phyloP scores from a whole-genome alignment of 2,888 invertebrate genomes.

The Bombylius discolor region DNA sequence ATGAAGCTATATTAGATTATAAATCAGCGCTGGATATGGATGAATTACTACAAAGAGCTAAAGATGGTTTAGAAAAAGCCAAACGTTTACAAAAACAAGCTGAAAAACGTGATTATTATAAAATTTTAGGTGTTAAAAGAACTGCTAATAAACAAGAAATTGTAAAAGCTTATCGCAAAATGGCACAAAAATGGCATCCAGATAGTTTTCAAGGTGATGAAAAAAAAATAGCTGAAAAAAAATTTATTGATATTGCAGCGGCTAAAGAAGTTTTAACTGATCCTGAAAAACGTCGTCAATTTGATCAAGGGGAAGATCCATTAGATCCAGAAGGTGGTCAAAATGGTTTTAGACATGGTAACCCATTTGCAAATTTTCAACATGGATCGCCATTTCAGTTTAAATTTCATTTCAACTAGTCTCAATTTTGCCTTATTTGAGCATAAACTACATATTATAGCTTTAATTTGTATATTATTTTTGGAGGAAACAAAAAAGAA shows the following conservation, averaged over 20 bases:
- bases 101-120: conserved; percentile 92
- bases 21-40: conserved; percentile 77
- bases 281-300: conserved; percentile 84
- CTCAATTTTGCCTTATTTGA: background rate
- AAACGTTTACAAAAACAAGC: conserved; percentile 87
- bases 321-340: conserved; percentile 78
- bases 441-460: too few species aligned
- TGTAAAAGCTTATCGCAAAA: conserved; percentile 87
- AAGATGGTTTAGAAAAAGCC: conserved; percentile 76
- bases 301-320: conserved; percentile 93
- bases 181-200: conserved; percentile 98
- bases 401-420: conserved; percentile 89
- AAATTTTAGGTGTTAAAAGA: conserved; percentile 79
- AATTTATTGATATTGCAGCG: conserved; percentile 96
- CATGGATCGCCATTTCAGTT: conserved; percentile 88
- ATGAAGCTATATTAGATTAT: conserved; percentile 82
- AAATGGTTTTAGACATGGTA: conserved; percentile 41
- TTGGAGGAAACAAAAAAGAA: too few species aligned
- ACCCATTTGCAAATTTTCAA: conserved; percentile 73
- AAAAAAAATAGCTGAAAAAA: conserved; percentile 90
- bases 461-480: too few species aligned
- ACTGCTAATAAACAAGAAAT: conserved; percentile 88
- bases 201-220: conserved; percentile 84
- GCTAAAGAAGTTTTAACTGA: conserved; percentile 89
- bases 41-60: conserved; percentile 62